These are phyloP conservation scores for Ursus arctos DNA, from an alignment of 2,113 vertebrate genomes.

Conservation along the genomic window DNA sequence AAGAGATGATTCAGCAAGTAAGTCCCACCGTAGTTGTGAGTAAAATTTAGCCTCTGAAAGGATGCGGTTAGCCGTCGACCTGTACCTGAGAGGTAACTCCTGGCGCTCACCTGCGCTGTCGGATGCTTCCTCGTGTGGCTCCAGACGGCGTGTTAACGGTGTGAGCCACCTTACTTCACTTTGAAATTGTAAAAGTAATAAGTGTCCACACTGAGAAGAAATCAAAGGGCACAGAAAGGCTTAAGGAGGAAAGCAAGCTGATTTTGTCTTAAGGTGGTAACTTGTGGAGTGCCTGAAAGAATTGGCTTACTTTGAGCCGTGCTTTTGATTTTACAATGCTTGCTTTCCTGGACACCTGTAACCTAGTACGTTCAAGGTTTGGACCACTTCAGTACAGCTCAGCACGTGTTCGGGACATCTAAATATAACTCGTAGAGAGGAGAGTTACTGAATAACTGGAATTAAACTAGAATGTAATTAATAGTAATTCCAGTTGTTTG, in stretches of 20 bases:
- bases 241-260: neutral
- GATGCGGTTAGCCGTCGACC: accelerated
- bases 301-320: accelerated
- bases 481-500: neutral
- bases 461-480: neutral
- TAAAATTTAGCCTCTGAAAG: accelerated
- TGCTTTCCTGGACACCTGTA: neutral
- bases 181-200: neutral
- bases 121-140: accelerated
- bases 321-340: accelerated
- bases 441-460: neutral
- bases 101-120: accelerated
- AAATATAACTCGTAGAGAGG: neutral
- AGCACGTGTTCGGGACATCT: neutral
- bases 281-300: accelerated
- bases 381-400: neutral
- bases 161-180: accelerated
- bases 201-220: neutral
- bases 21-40: neutral
- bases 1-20: conserved; percentile 97
- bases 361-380: neutral
- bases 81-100: accelerated
- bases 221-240: too few relatives aligned
- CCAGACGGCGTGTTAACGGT: accelerated
- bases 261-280: neutral